A percentile compares a stretch with the other conserved stretches of the same genome.
Conservation (phyloP, 2,888 invertebrate species). For the Caenorhabditis becei region DNA sequence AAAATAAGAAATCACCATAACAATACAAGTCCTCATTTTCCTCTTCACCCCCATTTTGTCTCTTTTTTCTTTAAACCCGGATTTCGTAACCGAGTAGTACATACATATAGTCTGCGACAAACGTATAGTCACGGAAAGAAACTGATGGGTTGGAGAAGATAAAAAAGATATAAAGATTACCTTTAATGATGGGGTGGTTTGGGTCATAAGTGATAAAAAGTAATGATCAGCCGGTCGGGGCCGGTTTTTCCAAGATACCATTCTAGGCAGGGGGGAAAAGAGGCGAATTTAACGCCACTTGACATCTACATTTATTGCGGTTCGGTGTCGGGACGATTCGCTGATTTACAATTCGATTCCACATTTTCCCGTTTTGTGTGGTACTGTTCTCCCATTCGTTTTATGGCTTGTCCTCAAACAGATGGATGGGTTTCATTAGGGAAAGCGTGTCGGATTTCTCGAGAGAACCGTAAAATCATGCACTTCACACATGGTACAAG, state of each 20-base stretch:
- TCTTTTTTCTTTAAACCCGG: not conserved
- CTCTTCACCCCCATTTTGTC: not conserved
- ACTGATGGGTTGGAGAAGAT: not conserved
- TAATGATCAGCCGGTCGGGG: not conserved
- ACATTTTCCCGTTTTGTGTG: conserved; percentile 17
- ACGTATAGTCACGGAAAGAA: too few relatives aligned
- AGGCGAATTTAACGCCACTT: conserved; percentile 17
- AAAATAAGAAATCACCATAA: not conserved
- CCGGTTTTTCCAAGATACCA: not conserved
- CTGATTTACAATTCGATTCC: conserved; percentile 33
- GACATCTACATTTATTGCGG: conserved; percentile 22
- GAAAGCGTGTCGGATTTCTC: not conserved
- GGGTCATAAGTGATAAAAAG: conserved; percentile 6
- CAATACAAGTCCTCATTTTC: not conserved
- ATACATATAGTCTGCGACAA: too few relatives aligned
- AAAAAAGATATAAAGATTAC: conserved; percentile 2
- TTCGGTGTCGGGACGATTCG: not conserved
- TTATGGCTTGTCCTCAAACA: conserved; percentile 4
- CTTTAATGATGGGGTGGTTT: not conserved
- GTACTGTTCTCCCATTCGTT: not conserved
- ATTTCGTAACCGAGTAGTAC: not conserved
- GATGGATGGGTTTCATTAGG: not conserved
- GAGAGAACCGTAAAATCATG: not conserved
- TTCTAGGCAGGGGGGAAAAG: not conserved
- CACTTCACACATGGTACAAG: not conserved